A percentile compares a stretch with the other conserved stretches of the same genome.
Evolutionary conservation across 2,797 vertebrate species (phyloP).

Genomic region (Microctenopoma lineatum): DNA sequence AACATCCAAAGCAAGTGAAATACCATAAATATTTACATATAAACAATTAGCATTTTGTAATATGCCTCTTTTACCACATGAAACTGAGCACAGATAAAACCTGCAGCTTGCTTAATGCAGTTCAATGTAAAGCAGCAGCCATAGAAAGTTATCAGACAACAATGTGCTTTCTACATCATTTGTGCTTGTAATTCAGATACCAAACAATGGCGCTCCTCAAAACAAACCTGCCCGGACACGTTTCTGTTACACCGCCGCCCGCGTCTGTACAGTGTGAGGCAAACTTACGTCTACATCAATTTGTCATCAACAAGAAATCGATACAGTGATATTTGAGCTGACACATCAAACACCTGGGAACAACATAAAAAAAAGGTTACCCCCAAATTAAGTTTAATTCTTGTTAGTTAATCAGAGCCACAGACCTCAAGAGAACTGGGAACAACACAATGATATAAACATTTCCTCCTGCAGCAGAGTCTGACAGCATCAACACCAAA

Average conservation of each 20-base stretch:
- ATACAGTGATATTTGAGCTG: conserved; percentile 42
- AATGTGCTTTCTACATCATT: conserved; percentile 42
- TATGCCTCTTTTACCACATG: conserved; percentile 57
- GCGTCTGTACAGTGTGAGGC: conserved; percentile 11
- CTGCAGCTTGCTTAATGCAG: conserved; percentile 36
- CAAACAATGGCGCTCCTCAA: conserved; percentile 26
- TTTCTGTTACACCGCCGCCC: conserved; percentile 1
- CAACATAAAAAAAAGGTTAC: conserved; percentile 13
- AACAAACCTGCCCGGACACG: conserved; percentile 3
- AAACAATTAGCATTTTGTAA: conserved; percentile 56
- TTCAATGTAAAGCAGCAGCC: conserved; percentile 42
- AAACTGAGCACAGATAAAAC: conserved; percentile 38
- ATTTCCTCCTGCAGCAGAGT: conserved; percentile 36
- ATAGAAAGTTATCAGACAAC: conserved; percentile 41
- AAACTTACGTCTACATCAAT: conserved; percentile 30
- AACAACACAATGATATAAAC: conserved; percentile 39
- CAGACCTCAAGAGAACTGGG: conserved; percentile 33
- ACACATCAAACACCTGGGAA: conserved; percentile 46
- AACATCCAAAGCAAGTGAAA: conserved; percentile 62
- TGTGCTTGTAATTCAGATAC: conserved; percentile 38
- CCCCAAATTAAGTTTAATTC: conserved; percentile 26
- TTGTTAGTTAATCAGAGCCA: conserved; percentile 33
- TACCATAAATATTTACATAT: conserved; percentile 72
- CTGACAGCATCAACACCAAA: conserved; percentile 60
- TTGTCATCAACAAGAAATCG: conserved; percentile 42